phyloP scores from a whole-genome alignment of 2,113 vertebrate species.

The Toxostoma redivivum region DNA sequence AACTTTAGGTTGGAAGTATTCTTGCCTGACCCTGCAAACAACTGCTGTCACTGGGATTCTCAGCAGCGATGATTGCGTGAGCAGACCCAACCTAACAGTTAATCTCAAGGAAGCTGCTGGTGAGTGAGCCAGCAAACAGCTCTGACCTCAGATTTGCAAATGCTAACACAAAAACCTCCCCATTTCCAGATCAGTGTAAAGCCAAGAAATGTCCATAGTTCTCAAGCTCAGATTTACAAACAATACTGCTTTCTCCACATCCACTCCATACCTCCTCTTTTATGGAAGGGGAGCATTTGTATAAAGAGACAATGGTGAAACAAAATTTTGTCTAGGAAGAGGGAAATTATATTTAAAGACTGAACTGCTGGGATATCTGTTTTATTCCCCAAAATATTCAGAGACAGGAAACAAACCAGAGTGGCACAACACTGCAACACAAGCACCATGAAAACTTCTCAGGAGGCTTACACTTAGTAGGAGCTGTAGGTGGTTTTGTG shows the following conservation, averaged over 20 bases:
- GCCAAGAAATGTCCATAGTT: neutral
- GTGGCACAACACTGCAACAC: neutral
- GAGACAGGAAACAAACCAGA: neutral
- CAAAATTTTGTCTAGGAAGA: neutral
- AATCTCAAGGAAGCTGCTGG: neutral
- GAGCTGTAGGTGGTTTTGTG: neutral
- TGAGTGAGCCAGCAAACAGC: neutral
- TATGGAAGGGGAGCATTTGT: neutral
- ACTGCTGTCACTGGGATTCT: neutral
- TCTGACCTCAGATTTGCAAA: neutral
- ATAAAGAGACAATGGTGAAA: neutral
- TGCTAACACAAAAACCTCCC: neutral
- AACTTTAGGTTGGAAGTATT: neutral
- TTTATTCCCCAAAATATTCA: neutral
- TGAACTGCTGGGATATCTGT: neutral
- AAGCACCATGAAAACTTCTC: neutral
- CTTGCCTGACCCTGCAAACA: neutral
- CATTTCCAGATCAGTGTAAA: neutral
- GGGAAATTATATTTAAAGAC: neutral
- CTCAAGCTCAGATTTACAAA: neutral
- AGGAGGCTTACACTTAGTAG: neutral
- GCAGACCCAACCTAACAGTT: neutral
- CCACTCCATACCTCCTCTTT: neutral
- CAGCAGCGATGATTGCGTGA: fast-evolving
- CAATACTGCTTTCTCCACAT: neutral